These are phyloP conservation scores for Bucorvus abyssinicus DNA, from an alignment of 2,797 vertebrate genomes.

Conservation along the genomic window DNA sequence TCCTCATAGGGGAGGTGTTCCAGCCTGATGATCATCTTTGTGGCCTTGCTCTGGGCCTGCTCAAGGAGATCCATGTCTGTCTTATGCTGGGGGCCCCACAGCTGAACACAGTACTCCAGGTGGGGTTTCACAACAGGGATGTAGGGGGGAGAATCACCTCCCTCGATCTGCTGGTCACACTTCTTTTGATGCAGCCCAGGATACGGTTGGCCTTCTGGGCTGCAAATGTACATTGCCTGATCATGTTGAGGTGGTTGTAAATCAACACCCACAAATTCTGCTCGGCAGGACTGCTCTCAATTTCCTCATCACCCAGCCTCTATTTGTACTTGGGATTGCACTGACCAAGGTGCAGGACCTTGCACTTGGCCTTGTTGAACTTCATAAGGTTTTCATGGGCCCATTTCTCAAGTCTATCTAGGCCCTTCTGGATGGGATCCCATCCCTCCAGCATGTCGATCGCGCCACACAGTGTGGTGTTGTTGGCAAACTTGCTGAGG, in stretches of 20 bases:
- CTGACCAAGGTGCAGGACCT: background rate
- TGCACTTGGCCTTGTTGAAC: background rate
- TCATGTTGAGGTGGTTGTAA: background rate
- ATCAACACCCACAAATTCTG: background rate
- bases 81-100: background rate
- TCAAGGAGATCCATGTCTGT: background rate
- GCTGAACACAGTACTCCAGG: background rate
- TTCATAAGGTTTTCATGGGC: background rate
- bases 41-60: background rate
- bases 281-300: background rate
- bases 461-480: background rate
- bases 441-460: background rate
- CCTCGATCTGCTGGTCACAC: background rate
- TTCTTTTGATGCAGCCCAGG: background rate
- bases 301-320: background rate
- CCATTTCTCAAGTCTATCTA: background rate
- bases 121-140: background rate
- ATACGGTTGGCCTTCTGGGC: background rate
- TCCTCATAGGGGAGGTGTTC: background rate
- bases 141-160: background rate
- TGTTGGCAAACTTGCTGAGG: background rate
- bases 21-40: background rate
- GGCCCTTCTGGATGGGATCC: background rate
- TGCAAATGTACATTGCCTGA: background rate
- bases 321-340: background rate